Percentiles rank a stretch among this genome's conserved stretches.
These are phyloP conservation scores for Pangasius macronema DNA, from an alignment of 2,797 vertebrate species.

Conservation along the genomic window DNA sequence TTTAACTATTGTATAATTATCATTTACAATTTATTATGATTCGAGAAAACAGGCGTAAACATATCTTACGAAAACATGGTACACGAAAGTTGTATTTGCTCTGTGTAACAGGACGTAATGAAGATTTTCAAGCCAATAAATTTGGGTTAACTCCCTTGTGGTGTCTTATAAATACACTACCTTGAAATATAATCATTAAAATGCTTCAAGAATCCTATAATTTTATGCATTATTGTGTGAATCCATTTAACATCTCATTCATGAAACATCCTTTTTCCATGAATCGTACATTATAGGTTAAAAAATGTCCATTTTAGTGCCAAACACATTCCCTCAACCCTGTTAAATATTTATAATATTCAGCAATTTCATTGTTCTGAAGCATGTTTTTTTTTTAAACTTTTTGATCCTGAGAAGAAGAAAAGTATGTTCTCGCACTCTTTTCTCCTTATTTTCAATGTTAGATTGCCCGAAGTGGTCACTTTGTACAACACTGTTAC, in stretches of 20 bases:
- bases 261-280: not conserved
- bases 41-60: not conserved
- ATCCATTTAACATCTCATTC: not conserved
- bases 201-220: not conserved
- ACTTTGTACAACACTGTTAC: not conserved
- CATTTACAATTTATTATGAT: not conserved
- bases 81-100: not conserved
- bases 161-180: not conserved
- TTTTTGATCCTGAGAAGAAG: not conserved
- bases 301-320: not conserved
- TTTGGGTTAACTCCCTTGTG: not conserved
- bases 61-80: too few species aligned
- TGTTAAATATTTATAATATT: not conserved
- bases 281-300: not conserved
- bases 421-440: not conserved
- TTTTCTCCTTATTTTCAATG: not conserved
- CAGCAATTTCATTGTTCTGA: not conserved
- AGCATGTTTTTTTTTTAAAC: not conserved
- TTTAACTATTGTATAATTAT: not conserved
- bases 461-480: not conserved
- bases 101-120: not conserved
- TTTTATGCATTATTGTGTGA: not conserved
- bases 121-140: not conserved
- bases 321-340: not conserved
- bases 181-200: not conserved